Evolutionary conservation across 2,888 invertebrate species (phyloP).

Genomic region (Noctuana brunneofusca): DNA sequence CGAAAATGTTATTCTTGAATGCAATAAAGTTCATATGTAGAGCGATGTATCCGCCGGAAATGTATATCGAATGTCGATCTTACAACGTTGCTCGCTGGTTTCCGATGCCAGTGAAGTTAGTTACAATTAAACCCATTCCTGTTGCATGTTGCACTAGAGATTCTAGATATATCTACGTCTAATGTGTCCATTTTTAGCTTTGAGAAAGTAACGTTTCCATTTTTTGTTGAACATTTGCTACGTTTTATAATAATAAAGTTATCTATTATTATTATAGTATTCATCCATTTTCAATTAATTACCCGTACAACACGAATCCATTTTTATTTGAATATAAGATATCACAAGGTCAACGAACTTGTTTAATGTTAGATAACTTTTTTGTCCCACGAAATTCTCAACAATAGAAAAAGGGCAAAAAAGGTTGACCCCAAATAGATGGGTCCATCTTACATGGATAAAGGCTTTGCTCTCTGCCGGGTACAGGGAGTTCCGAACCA

Average conservation of each 20-base stretch:
- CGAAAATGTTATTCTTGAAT: slow-evolving; percentile 19
- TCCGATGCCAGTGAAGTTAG: neutral
- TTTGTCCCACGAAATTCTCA: neutral
- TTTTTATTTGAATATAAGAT: neutral
- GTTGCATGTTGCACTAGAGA: neutral
- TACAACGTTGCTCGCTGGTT: slow-evolving; percentile 1
- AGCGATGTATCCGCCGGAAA: slow-evolving; percentile 6
- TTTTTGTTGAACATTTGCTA: no score
- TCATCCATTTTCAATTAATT: no score
- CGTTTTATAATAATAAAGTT: no score
- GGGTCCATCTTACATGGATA: neutral
- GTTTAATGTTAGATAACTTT: neutral
- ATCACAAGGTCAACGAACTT: neutral
- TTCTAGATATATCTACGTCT: neutral
- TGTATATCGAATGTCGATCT: slow-evolving; percentile 1
- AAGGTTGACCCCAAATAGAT: slow-evolving; percentile 4
- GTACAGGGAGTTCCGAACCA: neutral
- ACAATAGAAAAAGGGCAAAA: slow-evolving; percentile 6
- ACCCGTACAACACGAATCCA: neutral
- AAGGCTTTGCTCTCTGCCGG: neutral
- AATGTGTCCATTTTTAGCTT: neutral
- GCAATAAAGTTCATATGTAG: slow-evolving; percentile 23
- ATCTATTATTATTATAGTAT: no score
- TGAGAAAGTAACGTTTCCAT: neutral
- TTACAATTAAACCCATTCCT: slow-evolving; percentile 1